Percentiles rank a stretch among this genome's conserved stretches.
phyloP scores from a whole-genome alignment of 2,797 vertebrate species.

The Dromococcyx pavoninus region DNA sequence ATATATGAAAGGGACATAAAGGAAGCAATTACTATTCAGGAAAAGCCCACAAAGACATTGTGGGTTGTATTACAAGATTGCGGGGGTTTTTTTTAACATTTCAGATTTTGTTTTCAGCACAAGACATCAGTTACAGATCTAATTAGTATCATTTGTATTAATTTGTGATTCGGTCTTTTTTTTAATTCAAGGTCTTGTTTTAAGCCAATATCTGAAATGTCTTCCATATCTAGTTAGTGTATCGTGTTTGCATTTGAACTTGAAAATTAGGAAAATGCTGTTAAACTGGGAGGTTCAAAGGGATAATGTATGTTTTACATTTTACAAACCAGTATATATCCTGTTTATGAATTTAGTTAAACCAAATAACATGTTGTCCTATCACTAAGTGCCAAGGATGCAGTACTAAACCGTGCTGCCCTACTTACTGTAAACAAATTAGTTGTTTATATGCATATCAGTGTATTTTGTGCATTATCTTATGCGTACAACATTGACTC shows the following conservation, averaged over 20 bases:
- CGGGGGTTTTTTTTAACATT: neutral
- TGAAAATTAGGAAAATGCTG: constrained; percentile 60
- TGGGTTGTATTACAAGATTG: neutral
- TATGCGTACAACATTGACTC: constrained; percentile 49
- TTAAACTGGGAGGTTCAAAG: constrained; percentile 67
- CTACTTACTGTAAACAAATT: constrained; percentile 44
- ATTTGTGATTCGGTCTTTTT: constrained; percentile 6
- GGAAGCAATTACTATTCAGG: constrained; percentile 15
- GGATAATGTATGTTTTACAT: constrained; percentile 69
- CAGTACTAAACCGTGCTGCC: constrained; percentile 43
- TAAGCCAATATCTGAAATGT: constrained; percentile 40
- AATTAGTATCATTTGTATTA: constrained; percentile 1
- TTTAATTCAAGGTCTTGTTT: constrained; percentile 31
- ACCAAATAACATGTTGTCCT: constrained; percentile 73
- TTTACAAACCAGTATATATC: constrained; percentile 51
- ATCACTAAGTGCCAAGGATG: constrained; percentile 76
- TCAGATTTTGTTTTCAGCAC: constrained; percentile 37
- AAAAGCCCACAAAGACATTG: constrained; percentile 13
- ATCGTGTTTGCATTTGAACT: constrained; percentile 51
- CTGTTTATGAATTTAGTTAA: constrained; percentile 67
- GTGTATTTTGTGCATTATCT: constrained; percentile 64
- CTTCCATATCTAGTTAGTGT: constrained; percentile 40
- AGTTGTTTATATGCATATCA: constrained; percentile 55
- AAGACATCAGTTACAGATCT: constrained; percentile 7
- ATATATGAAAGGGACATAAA: constrained; percentile 35